Percentiles rank a stretch among this genome's conserved stretches.
phyloP scores from a whole-genome alignment of 2,797 vertebrate species.

The Antennarius maculatus region DNA sequence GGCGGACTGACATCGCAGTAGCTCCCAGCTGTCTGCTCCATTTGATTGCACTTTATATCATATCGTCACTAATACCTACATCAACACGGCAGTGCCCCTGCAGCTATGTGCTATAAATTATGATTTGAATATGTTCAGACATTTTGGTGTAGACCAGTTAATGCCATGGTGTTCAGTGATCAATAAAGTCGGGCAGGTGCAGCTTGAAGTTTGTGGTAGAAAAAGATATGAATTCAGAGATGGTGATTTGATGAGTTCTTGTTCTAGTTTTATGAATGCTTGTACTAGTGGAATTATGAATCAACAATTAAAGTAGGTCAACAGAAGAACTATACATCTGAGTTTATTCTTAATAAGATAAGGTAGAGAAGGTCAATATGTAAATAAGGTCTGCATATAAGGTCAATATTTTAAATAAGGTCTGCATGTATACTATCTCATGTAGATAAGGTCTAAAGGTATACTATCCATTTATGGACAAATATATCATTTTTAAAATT shows the following conservation, averaged over 20 bases:
- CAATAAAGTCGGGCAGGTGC: background rate
- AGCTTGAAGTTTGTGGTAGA: background rate
- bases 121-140: conserved; percentile 3
- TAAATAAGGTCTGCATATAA: background rate
- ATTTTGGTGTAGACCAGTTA: conserved; percentile 3
- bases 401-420: background rate
- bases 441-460: background rate
- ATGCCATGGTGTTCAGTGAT: background rate
- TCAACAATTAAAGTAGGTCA: background rate
- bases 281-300: background rate
- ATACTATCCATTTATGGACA: no score
- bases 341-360: background rate
- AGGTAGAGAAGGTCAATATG: no score
- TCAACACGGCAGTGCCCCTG: conserved; percentile 12
- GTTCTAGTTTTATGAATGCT: conserved; percentile 1
- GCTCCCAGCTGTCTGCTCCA: conserved; percentile 28
- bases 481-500: background rate
- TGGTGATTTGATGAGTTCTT: background rate
- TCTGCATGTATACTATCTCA: background rate
- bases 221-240: background rate
- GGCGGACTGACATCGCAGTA: conserved; percentile 70
- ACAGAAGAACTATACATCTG: background rate
- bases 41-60: conserved; percentile 70
- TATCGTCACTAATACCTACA: conserved; percentile 16
- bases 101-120: background rate